These are phyloP conservation scores for Tipula unca DNA, from an alignment of 2,888 invertebrate species.

Conservation along the genomic window DNA sequence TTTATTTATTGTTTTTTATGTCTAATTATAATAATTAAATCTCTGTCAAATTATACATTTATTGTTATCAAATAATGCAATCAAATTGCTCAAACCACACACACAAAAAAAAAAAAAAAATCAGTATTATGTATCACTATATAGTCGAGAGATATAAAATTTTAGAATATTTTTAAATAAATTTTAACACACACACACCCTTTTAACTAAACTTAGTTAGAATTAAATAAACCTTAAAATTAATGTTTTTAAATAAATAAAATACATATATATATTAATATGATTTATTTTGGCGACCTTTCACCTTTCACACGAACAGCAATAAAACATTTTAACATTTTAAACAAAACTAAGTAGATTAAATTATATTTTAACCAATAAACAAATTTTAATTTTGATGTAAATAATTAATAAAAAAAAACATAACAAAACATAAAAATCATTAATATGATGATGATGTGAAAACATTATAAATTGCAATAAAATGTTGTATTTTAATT, in stretches of 20 bases:
- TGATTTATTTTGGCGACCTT: no score
- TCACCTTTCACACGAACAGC: no score
- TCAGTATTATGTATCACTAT: background rate
- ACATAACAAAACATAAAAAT: background rate
- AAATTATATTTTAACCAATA: background rate
- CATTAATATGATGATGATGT: background rate
- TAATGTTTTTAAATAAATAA: background rate
- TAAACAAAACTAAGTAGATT: background rate
- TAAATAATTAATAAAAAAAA: background rate
- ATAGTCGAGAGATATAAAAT: background rate
- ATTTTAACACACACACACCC: background rate
- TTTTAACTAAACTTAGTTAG: background rate
- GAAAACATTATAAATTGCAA: no score
- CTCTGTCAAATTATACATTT: background rate
- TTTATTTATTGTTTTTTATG: background rate
- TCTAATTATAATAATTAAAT: background rate
- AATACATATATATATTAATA: background rate
- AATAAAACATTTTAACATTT: background rate
- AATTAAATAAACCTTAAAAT: background rate
- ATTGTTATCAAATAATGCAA: background rate
- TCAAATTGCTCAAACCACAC: background rate
- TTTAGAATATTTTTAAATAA: background rate
- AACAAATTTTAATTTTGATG: background rate
- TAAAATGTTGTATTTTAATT: no score
- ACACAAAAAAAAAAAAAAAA: background rate